phyloP scores from a whole-genome alignment of 2,888 invertebrate genomes.

The Athalia rosae region DNA sequence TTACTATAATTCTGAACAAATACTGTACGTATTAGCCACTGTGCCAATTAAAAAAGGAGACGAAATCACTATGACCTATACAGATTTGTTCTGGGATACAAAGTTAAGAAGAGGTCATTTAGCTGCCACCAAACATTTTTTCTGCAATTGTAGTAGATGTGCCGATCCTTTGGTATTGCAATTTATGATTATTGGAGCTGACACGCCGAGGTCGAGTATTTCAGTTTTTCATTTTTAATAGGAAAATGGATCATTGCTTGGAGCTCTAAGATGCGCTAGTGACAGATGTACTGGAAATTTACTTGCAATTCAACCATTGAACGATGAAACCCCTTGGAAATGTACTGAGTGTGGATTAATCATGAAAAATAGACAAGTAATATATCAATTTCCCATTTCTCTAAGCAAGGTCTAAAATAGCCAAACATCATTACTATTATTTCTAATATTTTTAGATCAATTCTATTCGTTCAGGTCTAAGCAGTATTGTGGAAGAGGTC shows the following conservation, averaged over 20 bases:
- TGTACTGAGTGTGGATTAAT: constrained; percentile 77
- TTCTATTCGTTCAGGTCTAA: constrained; percentile 70
- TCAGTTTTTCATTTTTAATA: constrained; percentile 48
- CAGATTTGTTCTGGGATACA: constrained; percentile 82
- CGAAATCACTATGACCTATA: constrained; percentile 82
- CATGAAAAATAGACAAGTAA: constrained; percentile 75
- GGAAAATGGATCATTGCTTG: constrained; percentile 79
- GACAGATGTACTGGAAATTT: constrained; percentile 75
- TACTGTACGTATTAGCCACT: constrained; percentile 79
- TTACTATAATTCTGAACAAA: constrained; percentile 76
- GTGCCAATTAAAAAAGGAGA: constrained; percentile 77
- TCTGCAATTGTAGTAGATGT: constrained; percentile 81
- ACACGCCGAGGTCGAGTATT: neutral
- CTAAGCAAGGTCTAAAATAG: neutral
- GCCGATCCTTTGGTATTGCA: constrained; percentile 76
- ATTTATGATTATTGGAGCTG: neutral
- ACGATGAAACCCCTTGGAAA: constrained; percentile 76
- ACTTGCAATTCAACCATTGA: constrained; percentile 77
- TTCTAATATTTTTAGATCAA: constrained; percentile 55
- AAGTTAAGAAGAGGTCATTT: constrained; percentile 79
- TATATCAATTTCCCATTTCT: neutral
- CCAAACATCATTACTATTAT: constrained; percentile 45
- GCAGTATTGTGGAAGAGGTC: constrained; percentile 76
- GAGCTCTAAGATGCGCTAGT: constrained; percentile 78
- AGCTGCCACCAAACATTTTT: constrained; percentile 81